These are phyloP conservation scores for Halcyon chelicuti DNA, from an alignment of 2,797 vertebrate species.

Conservation along the genomic window DNA sequence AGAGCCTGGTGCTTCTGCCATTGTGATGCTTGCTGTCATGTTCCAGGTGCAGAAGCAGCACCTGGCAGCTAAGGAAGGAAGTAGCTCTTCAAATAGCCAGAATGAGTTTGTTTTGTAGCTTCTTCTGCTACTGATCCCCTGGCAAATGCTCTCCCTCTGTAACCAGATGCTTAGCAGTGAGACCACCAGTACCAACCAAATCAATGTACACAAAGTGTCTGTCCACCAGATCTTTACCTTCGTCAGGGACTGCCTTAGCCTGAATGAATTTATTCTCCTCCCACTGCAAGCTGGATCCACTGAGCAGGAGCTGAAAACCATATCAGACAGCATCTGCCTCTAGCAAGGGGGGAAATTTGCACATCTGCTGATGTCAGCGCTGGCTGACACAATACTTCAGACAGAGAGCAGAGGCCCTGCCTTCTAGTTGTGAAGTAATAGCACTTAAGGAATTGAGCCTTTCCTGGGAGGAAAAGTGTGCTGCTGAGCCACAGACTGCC, in stretches of 20 bases:
- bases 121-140: background rate
- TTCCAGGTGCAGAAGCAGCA: background rate
- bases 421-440: background rate
- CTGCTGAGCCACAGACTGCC: background rate
- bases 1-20: rapidly evolving
- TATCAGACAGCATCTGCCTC: background rate
- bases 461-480: rapidly evolving
- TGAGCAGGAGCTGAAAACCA: background rate
- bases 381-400: rapidly evolving
- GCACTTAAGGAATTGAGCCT: background rate
- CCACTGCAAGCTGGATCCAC: background rate
- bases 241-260: background rate
- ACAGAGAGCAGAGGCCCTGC: background rate
- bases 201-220: background rate
- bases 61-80: background rate
- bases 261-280: background rate
- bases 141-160: background rate
- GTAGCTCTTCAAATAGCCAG: background rate
- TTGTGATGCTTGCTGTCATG: rapidly evolving
- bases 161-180: background rate
- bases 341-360: background rate
- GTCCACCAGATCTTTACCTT: background rate
- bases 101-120: background rate
- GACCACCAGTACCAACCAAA: background rate
- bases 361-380: background rate